Evolutionary conservation across 2,797 vertebrate species (phyloP).

Genomic region (Diglossa cyanea): DNA sequence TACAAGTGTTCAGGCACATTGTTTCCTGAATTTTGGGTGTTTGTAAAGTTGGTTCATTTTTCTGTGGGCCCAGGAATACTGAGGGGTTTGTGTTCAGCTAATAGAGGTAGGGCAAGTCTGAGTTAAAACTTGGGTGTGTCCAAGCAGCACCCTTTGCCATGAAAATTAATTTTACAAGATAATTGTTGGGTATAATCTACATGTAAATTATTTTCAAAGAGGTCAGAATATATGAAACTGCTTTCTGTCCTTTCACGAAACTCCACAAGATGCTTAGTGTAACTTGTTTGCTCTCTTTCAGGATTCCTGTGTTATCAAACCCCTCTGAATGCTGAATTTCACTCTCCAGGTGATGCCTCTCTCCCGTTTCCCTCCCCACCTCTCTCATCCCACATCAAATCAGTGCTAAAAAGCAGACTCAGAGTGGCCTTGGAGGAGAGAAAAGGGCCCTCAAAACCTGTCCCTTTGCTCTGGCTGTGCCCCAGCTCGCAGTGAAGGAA

Average conservation of each 20-base stretch:
- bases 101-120: no score
- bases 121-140: not conserved
- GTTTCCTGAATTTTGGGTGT: not conserved
- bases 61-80: not conserved
- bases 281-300: not conserved
- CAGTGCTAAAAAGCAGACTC: not conserved
- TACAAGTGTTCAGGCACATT: not conserved
- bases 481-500: not conserved
- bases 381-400: not conserved
- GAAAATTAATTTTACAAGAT: not conserved
- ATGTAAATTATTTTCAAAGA: no score
- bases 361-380: not conserved
- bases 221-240: no score
- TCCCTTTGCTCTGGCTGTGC: not conserved
- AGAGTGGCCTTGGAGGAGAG: not conserved
- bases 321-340: not conserved
- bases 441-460: not conserved
- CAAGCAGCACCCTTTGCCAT: not conserved
- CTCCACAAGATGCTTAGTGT: not conserved
- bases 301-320: not conserved
- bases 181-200: not conserved
- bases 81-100: not conserved
- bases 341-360: not conserved
- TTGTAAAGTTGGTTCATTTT: not conserved
- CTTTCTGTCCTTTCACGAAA: not conserved